Evolutionary conservation across 2,888 invertebrate species (phyloP).

Genomic region (Griposia aprilina): DNA sequence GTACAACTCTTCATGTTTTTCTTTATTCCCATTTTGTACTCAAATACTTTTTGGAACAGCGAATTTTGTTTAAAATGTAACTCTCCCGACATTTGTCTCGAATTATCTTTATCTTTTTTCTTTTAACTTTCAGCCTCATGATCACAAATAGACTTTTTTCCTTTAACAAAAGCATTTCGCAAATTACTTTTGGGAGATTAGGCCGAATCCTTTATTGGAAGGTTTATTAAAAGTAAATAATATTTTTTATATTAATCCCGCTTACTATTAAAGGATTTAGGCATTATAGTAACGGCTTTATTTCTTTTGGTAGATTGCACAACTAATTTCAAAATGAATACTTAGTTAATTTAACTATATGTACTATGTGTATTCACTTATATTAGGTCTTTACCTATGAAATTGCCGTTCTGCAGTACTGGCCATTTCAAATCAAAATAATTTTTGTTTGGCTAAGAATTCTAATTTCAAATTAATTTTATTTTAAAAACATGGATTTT

Average conservation of each 20-base stretch:
- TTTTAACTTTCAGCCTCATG: conserved; percentile 51
- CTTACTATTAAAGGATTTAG: not conserved
- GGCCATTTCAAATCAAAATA: too few species aligned
- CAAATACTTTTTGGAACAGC: conserved; percentile 4
- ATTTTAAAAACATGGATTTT: too few species aligned
- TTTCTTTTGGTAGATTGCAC: not conserved
- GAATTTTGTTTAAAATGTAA: conserved; percentile 45
- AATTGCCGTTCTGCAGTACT: too few species aligned
- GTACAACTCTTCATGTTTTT: conserved; percentile 36
- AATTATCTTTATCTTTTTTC: conserved; percentile 37
- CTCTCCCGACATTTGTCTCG: conserved; percentile 31
- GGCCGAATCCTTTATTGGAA: conserved; percentile 34
- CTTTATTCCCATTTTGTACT: conserved; percentile 26
- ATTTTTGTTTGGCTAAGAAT: too few species aligned
- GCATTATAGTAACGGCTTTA: not conserved
- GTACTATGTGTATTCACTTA: not conserved
- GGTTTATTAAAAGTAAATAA: conserved; percentile 49
- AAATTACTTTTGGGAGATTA: conserved; percentile 61
- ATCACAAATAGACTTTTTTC: conserved; percentile 55
- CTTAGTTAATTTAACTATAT: not conserved
- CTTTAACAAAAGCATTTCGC: conserved; percentile 41
- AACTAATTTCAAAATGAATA: not conserved
- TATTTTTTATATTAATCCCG: conserved; percentile 19
- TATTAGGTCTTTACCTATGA: too few species aligned
- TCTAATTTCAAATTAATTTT: too few species aligned